Percentiles rank a stretch among this genome's conserved stretches.
These are phyloP conservation scores for Seriola aureovittata DNA, from an alignment of 2,113 vertebrate species.

Conservation along the genomic window DNA sequence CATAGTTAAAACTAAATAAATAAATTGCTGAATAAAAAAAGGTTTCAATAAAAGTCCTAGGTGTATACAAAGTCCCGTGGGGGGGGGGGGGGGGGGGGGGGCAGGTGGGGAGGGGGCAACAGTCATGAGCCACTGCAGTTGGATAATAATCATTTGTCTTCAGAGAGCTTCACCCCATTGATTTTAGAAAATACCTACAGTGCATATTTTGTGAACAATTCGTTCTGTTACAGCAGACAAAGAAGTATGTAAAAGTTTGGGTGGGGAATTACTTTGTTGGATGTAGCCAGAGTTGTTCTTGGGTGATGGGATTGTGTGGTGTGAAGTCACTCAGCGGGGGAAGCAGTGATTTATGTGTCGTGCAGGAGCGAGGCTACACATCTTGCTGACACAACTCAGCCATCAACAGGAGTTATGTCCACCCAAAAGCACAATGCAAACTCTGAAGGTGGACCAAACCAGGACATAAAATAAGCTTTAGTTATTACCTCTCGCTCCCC, in stretches of 20 bases:
- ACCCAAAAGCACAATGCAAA: slow-evolving; percentile 51
- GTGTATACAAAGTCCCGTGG: no score
- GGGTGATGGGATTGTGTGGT: slow-evolving; percentile 23
- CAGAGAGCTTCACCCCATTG: not conserved
- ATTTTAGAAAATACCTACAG: not conserved
- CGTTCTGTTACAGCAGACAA: not conserved
- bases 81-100: no score
- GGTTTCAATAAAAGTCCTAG: no score
- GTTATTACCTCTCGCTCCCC: slow-evolving; percentile 34
- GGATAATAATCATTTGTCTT: not conserved
- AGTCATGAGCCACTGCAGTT: no score
- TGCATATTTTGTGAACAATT: not conserved
- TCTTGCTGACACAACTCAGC: slow-evolving; percentile 55
- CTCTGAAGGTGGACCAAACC: slow-evolving; percentile 45
- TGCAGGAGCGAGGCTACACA: slow-evolving; percentile 46
- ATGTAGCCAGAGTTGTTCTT: slow-evolving; percentile 18
- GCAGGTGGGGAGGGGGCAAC: no score
- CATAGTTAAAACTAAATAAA: no score
- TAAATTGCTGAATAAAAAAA: no score
- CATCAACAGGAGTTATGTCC: slow-evolving; percentile 62
- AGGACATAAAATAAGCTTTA: slow-evolving; percentile 43
- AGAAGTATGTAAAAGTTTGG: not conserved
- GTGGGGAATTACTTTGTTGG: slow-evolving; percentile 20
- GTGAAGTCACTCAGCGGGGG: slow-evolving; percentile 34
- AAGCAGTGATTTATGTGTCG: slow-evolving; percentile 53